Conservation (phyloP, 1,140 invertebrate genomes). For the Neodiprion fabricii region DNA sequence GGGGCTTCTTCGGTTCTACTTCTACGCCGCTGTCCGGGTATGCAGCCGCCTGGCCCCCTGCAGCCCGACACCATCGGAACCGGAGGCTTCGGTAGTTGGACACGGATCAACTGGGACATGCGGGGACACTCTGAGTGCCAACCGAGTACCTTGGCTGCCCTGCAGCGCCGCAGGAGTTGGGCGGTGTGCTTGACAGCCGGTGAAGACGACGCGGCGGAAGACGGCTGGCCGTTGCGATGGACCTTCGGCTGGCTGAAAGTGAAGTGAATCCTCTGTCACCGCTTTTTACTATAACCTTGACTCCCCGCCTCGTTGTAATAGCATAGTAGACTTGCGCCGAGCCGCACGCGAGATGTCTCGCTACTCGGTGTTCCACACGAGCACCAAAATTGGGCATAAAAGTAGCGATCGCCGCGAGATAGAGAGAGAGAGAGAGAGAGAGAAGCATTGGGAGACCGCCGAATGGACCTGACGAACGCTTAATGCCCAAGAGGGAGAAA, state of each 20-base stretch:
- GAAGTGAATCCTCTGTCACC: constrained; percentile 6
- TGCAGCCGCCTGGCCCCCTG: too few relatives aligned
- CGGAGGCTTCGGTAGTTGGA: too few relatives aligned
- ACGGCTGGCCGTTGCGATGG: neutral
- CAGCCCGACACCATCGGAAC: too few relatives aligned
- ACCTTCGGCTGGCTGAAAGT: constrained; percentile 6
- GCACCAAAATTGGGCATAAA: constrained; percentile 12
- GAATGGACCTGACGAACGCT: neutral
- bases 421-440: constrained; percentile 36
- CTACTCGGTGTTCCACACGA: neutral
- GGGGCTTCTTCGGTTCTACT: neutral
- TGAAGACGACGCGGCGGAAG: neutral
- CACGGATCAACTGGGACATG: too few relatives aligned
- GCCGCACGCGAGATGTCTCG: neutral
- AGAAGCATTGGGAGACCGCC: constrained; percentile 6
- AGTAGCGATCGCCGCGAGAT: constrained; percentile 50
- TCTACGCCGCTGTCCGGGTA: too few relatives aligned
- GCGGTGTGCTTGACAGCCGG: neutral
- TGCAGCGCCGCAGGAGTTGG: too few relatives aligned
- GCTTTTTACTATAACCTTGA: constrained; percentile 7
- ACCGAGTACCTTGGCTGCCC: too few relatives aligned
- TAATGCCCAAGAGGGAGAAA: constrained; percentile 17
- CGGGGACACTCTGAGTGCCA: too few relatives aligned
- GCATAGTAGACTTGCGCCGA: neutral
- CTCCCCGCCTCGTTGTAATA: neutral